Percentiles rank a stretch among this genome's conserved stretches.
Conservation (phyloP, 2,888 invertebrate genomes). For the Pherbina coryleti region DNA sequence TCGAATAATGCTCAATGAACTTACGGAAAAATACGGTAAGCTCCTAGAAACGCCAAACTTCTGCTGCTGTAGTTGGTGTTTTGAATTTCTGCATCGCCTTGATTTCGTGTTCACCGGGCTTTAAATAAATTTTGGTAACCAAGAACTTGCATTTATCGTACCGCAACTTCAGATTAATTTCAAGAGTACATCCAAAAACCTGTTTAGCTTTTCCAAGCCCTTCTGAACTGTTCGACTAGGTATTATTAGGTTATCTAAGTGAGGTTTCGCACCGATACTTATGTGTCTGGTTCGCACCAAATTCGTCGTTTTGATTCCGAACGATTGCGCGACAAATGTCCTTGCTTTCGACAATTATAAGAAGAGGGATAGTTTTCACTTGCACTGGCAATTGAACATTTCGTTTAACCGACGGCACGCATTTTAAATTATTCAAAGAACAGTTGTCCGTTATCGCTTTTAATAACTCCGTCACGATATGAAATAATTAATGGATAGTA, state of each 20-base stretch:
- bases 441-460: background rate
- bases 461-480: background rate
- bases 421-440: background rate
- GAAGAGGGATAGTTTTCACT: no score
- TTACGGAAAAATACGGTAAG: constrained; percentile 16
- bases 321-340: no score
- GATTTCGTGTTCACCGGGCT: constrained; percentile 12
- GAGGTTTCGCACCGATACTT: no score
- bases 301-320: no score
- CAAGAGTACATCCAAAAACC: background rate
- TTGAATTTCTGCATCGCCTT: constrained; percentile 19
- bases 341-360: no score
- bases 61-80: constrained; percentile 13
- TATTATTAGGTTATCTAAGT: background rate
- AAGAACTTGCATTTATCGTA: no score
- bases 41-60: constrained; percentile 22
- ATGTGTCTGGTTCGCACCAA: no score
- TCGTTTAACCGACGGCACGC: no score
- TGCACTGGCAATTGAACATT: no score
- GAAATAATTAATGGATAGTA: background rate
- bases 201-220: background rate
- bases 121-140: no score
- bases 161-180: no score
- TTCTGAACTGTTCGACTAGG: background rate
- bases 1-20: constrained; percentile 4